These are phyloP conservation scores for Serinus canaria DNA, from an alignment of 2,113 vertebrate species.

Conservation along the genomic window DNA sequence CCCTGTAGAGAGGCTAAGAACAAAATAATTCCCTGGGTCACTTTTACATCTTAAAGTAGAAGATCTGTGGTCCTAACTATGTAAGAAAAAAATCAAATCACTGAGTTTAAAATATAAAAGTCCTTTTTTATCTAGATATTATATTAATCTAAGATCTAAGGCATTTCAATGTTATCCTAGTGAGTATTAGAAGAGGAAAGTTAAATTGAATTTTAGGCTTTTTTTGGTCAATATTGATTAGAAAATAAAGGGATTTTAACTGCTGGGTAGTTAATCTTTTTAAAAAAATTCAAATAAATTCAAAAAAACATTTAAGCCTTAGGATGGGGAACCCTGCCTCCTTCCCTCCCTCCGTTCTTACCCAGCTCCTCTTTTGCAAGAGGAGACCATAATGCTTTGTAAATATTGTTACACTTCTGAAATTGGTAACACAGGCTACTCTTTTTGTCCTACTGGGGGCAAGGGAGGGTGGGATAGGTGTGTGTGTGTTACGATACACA, in stretches of 20 bases:
- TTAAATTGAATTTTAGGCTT: background rate
- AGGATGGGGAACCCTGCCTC: background rate
- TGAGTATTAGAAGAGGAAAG: background rate
- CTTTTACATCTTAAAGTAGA: background rate
- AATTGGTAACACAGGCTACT: background rate
- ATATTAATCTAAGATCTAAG: background rate
- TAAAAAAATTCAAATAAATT: background rate
- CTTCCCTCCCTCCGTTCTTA: background rate
- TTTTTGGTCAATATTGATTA: background rate
- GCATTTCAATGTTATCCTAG: background rate
- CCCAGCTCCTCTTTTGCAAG: background rate
- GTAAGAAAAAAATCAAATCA: background rate
- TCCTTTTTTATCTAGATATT: background rate
- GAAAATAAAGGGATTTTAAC: background rate
- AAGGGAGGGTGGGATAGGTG: background rate
- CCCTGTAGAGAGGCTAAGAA: background rate
- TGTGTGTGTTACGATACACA: background rate
- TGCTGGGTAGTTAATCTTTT: background rate
- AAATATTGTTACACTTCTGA: background rate
- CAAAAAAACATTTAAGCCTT: background rate
- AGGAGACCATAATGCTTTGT: background rate
- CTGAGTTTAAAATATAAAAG: background rate
- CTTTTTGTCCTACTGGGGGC: background rate
- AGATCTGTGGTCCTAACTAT: background rate
- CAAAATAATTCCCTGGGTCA: background rate